Evolutionary conservation across 2,888 invertebrate genomes (phyloP), one percentile per base, ranked within the genome.

Genomic region (Augochlorella aurata): DNA sequence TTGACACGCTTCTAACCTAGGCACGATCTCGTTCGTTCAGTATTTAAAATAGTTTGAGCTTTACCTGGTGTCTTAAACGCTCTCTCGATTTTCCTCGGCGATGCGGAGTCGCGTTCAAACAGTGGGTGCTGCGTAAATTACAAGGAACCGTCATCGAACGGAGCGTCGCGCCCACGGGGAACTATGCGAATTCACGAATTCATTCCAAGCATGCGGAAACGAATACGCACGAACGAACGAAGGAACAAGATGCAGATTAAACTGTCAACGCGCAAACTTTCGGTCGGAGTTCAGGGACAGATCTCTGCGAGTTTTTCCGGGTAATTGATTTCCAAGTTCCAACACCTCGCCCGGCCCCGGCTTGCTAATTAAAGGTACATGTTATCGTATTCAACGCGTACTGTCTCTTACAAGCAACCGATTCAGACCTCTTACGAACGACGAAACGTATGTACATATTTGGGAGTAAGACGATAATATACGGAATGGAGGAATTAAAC

Each of bases 1-100:
- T 74, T 71, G 77, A 80, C 74, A 74, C 16, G 63, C 74, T 70
- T 73, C 70, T 80, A 84, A 87, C 79, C 85, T 85, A 75, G 24
- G 47, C 47, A 52, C 10, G 16, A 44, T 47, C 24, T 10, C 45
- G 18, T 47, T 52, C 54, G 16, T n/a, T 8, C 21, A 38, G 2
- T 47, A 79, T 24, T 3, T 3, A 24, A 47, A 38, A 73, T 12
- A 68, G 12, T 21, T 74, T 47, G 12, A 2, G 54, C 14, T 73
- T 84, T 83, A 84, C 84, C 84, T 84, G 77, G 21, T 74, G 71
- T 47, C 49, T 14, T 12, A 73, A 49, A 49, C 45, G 45, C 16
- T n/a, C n/a, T 69, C 66, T 72, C 18, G 52, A 45, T 61, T 47
- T 47, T 75, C 66, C 69, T 52, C 45, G 52, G 50, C n/a, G 16